A percentile compares a stretch with the other conserved stretches of the same genome.
Evolutionary conservation across 2,888 invertebrate genomes (phyloP).

Genomic region (Noctua fimbriata): DNA sequence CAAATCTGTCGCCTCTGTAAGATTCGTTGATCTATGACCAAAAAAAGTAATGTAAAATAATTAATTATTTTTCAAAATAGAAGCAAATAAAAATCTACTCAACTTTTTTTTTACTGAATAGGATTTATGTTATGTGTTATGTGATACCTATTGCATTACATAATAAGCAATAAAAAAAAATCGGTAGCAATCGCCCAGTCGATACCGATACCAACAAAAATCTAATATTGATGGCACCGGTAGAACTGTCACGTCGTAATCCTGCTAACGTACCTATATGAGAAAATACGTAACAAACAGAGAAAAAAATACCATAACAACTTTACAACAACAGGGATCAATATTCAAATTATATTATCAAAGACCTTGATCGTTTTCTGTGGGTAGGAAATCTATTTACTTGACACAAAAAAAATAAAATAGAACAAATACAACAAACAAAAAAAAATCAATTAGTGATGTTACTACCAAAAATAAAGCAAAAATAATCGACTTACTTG

Average conservation of each 20-base stretch:
- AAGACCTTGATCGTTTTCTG: slow-evolving; percentile 40
- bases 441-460: slow-evolving; percentile 32
- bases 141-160: neutral
- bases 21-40: slow-evolving; percentile 28
- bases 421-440: slow-evolving; percentile 21
- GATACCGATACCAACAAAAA: slow-evolving; percentile 1
- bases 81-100: neutral
- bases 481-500: slow-evolving; percentile 56
- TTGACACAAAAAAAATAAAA: slow-evolving; percentile 24
- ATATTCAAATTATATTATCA: slow-evolving; percentile 18
- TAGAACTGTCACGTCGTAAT: slow-evolving; percentile 4
- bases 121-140: neutral
- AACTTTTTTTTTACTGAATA: neutral
- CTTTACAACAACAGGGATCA: slow-evolving; percentile 11
- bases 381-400: slow-evolving; percentile 44
- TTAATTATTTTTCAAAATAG: neutral
- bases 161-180: neutral
- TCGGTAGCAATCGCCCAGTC: neutral
- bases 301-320: neutral
- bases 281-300: slow-evolving; percentile 10
- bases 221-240: slow-evolving; percentile 2
- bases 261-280: neutral
- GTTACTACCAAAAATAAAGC: neutral
- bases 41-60: neutral
- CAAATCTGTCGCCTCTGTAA: slow-evolving; percentile 44